phyloP scores from a whole-genome alignment of 2,888 invertebrate species.

The Stenichneumon culpator region DNA sequence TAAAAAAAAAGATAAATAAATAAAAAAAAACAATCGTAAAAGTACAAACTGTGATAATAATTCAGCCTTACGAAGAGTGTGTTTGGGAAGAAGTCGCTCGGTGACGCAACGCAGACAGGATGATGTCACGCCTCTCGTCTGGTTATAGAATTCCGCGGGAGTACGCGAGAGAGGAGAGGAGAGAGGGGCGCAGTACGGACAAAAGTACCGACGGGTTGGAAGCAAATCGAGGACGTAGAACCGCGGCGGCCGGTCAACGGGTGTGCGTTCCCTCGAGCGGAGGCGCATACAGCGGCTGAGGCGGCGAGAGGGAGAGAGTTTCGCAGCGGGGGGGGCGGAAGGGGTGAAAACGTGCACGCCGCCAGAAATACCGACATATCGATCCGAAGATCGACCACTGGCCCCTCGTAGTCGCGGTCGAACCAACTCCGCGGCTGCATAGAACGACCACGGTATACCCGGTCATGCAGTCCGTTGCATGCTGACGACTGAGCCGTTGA shows the following conservation, averaged over 20 bases:
- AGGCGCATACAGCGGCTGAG: slow-evolving; percentile 12
- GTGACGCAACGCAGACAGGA: slow-evolving; percentile 61
- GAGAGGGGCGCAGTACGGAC: slow-evolving; percentile 16
- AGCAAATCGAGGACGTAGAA: slow-evolving; percentile 54
- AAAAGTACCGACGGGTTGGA: slow-evolving; percentile 20
- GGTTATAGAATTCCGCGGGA: slow-evolving; percentile 49
- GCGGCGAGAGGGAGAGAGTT: slow-evolving; percentile 4
- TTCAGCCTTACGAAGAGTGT: not conserved
- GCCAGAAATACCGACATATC: slow-evolving; percentile 58
- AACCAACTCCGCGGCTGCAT: not conserved
- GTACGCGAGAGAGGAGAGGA: slow-evolving; percentile 36
- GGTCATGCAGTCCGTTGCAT: slow-evolving; percentile 35
- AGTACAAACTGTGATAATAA: not conserved
- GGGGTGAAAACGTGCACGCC: slow-evolving; percentile 9
- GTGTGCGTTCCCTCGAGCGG: slow-evolving; percentile 16
- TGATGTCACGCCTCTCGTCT: slow-evolving; percentile 56
- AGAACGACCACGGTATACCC: slow-evolving; percentile 19
- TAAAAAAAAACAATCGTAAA: slow-evolving; percentile 23
- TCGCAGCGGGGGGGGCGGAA: slow-evolving; percentile 6
- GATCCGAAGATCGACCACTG: slow-evolving; percentile 53
- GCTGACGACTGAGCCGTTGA: slow-evolving; percentile 10
- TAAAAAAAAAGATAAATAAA: slow-evolving; percentile 17
- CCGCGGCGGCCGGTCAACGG: slow-evolving; percentile 38
- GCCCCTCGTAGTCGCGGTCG: slow-evolving; percentile 13
- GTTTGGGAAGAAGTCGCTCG: slow-evolving; percentile 36